phyloP scores from a whole-genome alignment of 23 tunicate genomes.

The Botrylloides violaceus region DNA sequence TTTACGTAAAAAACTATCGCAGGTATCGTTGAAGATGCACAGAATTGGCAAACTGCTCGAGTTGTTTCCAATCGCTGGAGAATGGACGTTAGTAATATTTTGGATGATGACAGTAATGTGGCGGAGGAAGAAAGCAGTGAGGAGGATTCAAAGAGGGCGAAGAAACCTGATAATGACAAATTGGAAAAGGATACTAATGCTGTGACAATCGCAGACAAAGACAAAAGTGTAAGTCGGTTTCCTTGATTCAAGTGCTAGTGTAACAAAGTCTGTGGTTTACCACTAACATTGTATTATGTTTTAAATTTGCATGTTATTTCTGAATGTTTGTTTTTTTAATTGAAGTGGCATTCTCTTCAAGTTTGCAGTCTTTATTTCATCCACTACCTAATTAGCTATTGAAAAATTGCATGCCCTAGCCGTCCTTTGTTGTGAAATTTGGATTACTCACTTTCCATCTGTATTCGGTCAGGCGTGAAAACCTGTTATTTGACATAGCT shows the following conservation, averaged over 20 bases:
- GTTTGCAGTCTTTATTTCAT: no score
- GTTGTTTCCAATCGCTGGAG: slow-evolving; percentile 68
- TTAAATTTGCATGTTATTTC: no score
- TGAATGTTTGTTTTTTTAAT: no score
- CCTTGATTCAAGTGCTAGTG: neutral
- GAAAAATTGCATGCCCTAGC: no score
- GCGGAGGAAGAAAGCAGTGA: slow-evolving; percentile 12
- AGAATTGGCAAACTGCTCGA: slow-evolving; percentile 35
- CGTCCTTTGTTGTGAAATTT: no score
- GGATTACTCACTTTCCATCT: no score
- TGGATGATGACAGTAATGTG: slow-evolving; percentile 23
- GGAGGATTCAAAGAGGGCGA: slow-evolving; percentile 1
- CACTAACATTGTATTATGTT: no score
- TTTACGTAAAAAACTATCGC: neutral
- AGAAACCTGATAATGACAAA: neutral
- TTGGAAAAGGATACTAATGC: neutral
- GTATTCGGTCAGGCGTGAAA: no score
- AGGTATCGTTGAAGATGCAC: slow-evolving; percentile 19
- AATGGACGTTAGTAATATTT: slow-evolving; percentile 42
- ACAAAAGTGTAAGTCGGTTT: neutral
- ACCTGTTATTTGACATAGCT: no score
- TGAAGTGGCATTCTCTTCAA: no score
- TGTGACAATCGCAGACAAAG: neutral
- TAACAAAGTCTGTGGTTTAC: no score
- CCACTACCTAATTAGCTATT: no score